phyloP scores from a whole-genome alignment of 2,797 vertebrate species.

The Choloepus didactylus region DNA sequence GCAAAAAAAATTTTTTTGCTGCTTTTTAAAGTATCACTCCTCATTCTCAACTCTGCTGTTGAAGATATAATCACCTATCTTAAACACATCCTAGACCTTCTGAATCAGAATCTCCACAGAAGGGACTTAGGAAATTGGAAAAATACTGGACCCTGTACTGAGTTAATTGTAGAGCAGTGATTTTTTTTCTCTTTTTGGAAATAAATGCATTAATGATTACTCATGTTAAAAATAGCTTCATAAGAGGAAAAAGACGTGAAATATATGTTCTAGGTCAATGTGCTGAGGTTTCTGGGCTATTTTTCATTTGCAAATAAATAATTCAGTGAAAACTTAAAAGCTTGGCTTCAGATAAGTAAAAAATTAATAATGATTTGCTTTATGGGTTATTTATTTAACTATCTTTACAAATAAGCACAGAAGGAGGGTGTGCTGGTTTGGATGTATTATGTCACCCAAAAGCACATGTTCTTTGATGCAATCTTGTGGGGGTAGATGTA shows the following conservation, averaged over 20 bases:
- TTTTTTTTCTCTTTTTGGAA: neutral
- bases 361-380: conserved; percentile 43
- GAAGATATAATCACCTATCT: neutral
- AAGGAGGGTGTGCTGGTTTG: neutral
- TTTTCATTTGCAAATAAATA: conserved; percentile 70
- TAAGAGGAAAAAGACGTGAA: conserved; percentile 35
- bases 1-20: neutral
- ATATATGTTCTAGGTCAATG: conserved; percentile 63
- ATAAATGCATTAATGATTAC: conserved; percentile 19
- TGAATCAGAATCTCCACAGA: neutral
- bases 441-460: too few species aligned
- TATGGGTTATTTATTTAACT: conserved; percentile 24
- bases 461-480: too few species aligned
- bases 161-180: neutral
- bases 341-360: conserved; percentile 11
- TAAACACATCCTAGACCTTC: neutral
- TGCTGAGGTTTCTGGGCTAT: conserved; percentile 24
- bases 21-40: neutral
- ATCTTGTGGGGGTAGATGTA: too few species aligned
- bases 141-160: neutral
- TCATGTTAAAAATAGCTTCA: conserved; percentile 67
- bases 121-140: neutral
- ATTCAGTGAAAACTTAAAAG: conserved; percentile 41
- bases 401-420: conserved; percentile 18
- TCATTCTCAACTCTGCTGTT: neutral